Conservation (phyloP, 2,797 vertebrate species). For the Australoheros facetus region DNA sequence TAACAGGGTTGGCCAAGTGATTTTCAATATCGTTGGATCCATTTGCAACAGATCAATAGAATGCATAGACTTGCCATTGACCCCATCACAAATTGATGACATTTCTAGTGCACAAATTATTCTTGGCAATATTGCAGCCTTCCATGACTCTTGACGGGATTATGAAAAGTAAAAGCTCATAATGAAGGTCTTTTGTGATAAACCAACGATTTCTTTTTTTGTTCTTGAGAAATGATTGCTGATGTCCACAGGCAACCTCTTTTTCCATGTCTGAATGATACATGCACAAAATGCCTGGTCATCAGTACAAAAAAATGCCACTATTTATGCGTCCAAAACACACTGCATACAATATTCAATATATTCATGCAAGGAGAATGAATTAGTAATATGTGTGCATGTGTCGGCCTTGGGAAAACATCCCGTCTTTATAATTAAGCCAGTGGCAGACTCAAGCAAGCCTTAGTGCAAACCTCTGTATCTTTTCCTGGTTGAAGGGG, state of each 20-base stretch:
- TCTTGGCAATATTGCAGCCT: not conserved
- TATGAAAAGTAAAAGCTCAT: not conserved
- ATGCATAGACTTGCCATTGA: conserved; percentile 25
- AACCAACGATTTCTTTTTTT: not conserved
- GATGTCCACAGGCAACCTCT: not conserved
- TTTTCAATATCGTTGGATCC: not conserved
- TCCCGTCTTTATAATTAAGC: conserved; percentile 64
- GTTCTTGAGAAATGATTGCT: not conserved
- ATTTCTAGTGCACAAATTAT: not conserved
- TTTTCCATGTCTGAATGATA: not conserved
- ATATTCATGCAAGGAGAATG: conserved; percentile 55
- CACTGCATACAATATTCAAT: conserved; percentile 30
- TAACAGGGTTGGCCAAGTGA: not conserved
- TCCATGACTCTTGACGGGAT: not conserved
- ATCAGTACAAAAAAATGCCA: not conserved
- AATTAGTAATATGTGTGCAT: conserved; percentile 68
- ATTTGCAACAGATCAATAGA: conserved; percentile 10
- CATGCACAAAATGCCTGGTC: not conserved
- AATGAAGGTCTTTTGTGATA: not conserved
- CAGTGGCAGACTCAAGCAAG: conserved; percentile 44
- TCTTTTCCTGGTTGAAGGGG: conserved; percentile 51
- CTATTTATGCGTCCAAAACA: conserved; percentile 8
- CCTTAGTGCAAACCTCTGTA: conserved; percentile 34
- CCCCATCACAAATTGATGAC: conserved; percentile 1
- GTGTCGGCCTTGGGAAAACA: conserved; percentile 60